Evolutionary conservation across 30 jellyfish, hydroid and myxozoan species (phyloP).

Genomic region (Pelagia noctiluca): DNA sequence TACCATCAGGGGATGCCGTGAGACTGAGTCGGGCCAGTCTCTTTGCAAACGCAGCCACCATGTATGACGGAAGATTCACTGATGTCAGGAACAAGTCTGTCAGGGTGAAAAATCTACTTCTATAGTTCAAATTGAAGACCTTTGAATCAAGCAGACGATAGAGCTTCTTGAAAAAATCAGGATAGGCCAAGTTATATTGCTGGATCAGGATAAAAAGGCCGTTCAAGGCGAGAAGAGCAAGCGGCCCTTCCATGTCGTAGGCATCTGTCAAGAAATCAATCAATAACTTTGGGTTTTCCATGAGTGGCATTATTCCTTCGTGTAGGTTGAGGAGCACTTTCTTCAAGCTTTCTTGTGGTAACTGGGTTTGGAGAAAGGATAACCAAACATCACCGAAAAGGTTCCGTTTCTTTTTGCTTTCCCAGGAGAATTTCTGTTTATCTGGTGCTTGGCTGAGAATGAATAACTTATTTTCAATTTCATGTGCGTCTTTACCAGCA

Average conservation of each 20-base stretch:
- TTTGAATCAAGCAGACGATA: constrained; percentile 73
- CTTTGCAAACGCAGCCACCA: constrained; percentile 94
- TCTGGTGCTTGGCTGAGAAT: constrained; percentile 15
- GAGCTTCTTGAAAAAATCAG: constrained; percentile 91
- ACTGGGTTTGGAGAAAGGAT: constrained; percentile 58
- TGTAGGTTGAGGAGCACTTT: constrained; percentile 78
- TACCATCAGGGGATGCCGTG: constrained; percentile 78
- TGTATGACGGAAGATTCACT: constrained; percentile 89
- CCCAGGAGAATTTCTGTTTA: constrained; percentile 11
- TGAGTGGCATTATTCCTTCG: constrained; percentile 78
- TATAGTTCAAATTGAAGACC: constrained; percentile 59
- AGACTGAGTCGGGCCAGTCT: constrained; percentile 83
- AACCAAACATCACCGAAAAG: constrained; percentile 78
- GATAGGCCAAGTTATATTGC: constrained; percentile 84
- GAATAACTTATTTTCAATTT: constrained; percentile 11
- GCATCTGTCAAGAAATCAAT: constrained; percentile 94
- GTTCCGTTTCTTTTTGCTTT: constrained; percentile 42
- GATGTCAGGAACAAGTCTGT: constrained; percentile 91
- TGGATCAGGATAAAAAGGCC: constrained; percentile 85
- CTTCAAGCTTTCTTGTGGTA: constrained; percentile 58
- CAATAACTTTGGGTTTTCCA: constrained; percentile 86
- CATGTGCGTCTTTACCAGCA: neutral
- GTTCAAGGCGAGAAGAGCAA: constrained; percentile 87
- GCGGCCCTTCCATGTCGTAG: constrained; percentile 89
- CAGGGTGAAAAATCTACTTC: constrained; percentile 75